phyloP scores from a whole-genome alignment of 1,140 invertebrate species.

The Sarcophaga bullata region DNA sequence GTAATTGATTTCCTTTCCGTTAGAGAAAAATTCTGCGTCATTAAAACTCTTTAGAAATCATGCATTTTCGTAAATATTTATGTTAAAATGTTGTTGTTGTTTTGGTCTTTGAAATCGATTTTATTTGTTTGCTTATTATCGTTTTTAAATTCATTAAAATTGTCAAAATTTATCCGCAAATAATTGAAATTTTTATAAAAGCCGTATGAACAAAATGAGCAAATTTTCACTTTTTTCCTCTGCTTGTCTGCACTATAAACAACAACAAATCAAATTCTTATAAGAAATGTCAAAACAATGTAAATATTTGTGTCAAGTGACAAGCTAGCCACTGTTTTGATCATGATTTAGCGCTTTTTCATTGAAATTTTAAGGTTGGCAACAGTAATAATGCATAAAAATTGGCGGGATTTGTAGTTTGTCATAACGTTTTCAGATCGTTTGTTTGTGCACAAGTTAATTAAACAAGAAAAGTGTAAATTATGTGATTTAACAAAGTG shows the following conservation, averaged over 20 bases:
- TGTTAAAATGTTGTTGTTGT: neutral
- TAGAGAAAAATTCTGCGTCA: conserved; percentile 7
- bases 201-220: conserved; percentile 2
- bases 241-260: conserved; percentile 7
- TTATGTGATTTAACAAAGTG: too few species aligned
- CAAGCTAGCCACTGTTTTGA: neutral
- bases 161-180: neutral
- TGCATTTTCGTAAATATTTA: neutral
- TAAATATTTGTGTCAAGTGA: neutral
- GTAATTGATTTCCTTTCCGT: conserved; percentile 6
- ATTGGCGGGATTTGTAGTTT: too few species aligned
- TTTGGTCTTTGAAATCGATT: neutral
- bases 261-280: conserved; percentile 13
- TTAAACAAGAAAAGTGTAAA: too few species aligned
- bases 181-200: neutral
- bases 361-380: too few species aligned
- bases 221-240: conserved; percentile 14
- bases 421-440: too few species aligned
- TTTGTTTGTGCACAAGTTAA: too few species aligned
- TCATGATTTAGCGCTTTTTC: neutral
- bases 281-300: neutral
- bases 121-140: neutral
- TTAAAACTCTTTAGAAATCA: neutral
- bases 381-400: too few species aligned
- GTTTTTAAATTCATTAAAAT: neutral